These are phyloP conservation scores for Brachypterus glaber DNA, from an alignment of 2,888 invertebrate genomes.

Conservation along the genomic window DNA sequence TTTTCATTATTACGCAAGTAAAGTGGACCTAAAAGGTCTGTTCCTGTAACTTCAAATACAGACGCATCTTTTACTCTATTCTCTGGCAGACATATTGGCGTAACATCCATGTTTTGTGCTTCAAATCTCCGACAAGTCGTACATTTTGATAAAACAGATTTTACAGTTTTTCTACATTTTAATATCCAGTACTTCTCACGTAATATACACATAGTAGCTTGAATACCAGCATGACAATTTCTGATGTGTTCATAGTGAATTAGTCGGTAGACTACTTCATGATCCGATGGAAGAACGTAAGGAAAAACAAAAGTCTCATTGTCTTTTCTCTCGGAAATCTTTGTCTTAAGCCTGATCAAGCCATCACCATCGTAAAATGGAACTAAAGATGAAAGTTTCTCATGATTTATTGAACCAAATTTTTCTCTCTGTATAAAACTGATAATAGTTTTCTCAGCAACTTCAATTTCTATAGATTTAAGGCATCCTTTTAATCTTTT, in stretches of 20 bases:
- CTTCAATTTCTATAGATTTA: no score
- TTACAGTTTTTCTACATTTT: constrained; percentile 13
- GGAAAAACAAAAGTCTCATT: no score
- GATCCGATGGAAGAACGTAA: no score
- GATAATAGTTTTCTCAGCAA: no score
- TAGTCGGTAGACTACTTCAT: constrained; percentile 19
- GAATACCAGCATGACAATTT: constrained; percentile 14
- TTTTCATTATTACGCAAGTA: constrained; percentile 22
- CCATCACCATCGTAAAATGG: no score
- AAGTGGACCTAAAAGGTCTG: constrained; percentile 34
- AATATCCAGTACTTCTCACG: constrained; percentile 19
- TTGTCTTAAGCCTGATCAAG: no score
- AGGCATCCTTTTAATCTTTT: no score
- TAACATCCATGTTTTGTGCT: constrained; percentile 16
- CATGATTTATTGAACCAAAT: no score
- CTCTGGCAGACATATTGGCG: constrained; percentile 23
- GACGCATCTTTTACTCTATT: constrained; percentile 24
- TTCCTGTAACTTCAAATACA: constrained; percentile 28
- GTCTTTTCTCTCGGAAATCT: no score
- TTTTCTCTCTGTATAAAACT: no score
- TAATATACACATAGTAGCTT: constrained; percentile 14
- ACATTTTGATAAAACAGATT: constrained; percentile 15
- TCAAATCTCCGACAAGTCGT: constrained; percentile 16
- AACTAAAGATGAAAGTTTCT: no score
- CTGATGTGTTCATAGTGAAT: constrained; percentile 13